Conservation (phyloP, 2,113 vertebrate species). For the Acanthochromis polyacanthus region DNA sequence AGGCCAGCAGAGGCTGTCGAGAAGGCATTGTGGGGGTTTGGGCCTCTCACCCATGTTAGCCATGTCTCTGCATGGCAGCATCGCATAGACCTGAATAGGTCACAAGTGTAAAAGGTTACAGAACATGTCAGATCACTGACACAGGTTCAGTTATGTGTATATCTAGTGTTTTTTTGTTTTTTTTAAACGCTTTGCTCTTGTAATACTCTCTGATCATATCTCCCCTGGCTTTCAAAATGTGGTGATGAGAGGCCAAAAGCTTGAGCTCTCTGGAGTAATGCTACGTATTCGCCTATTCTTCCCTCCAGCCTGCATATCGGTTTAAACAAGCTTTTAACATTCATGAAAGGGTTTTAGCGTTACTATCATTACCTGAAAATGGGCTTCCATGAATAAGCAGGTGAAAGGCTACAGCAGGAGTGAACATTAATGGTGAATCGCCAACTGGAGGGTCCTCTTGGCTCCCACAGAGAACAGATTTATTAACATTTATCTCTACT, state of each 20-base stretch:
- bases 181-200: constrained; percentile 12
- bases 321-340: constrained; percentile 75
- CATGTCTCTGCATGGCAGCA: constrained; percentile 47
- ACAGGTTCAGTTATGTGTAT: constrained; percentile 5
- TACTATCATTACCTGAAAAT: constrained; percentile 62
- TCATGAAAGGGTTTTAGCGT: constrained; percentile 49
- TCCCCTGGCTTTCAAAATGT: constrained; percentile 16
- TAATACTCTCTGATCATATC: constrained; percentile 24
- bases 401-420: constrained; percentile 53
- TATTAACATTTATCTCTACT: constrained; percentile 62
- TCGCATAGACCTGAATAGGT: constrained; percentile 61
- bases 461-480: constrained; percentile 63
- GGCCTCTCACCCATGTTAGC: constrained; percentile 50
- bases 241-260: constrained; percentile 41
- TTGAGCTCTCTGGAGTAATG: constrained; percentile 30
- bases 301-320: constrained; percentile 40
- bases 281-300: constrained; percentile 30
- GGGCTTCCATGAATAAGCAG: constrained; percentile 60
- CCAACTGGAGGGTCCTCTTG: constrained; percentile 57
- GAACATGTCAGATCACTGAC: constrained; percentile 52
- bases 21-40: constrained; percentile 37
- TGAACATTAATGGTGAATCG: constrained; percentile 58
- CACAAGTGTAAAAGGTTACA: constrained; percentile 67
- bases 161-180: constrained; percentile 22
- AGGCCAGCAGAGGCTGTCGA: constrained; percentile 59